phyloP scores from a whole-genome alignment of 2,888 invertebrate genomes.

The Ochlodes sylvanus region DNA sequence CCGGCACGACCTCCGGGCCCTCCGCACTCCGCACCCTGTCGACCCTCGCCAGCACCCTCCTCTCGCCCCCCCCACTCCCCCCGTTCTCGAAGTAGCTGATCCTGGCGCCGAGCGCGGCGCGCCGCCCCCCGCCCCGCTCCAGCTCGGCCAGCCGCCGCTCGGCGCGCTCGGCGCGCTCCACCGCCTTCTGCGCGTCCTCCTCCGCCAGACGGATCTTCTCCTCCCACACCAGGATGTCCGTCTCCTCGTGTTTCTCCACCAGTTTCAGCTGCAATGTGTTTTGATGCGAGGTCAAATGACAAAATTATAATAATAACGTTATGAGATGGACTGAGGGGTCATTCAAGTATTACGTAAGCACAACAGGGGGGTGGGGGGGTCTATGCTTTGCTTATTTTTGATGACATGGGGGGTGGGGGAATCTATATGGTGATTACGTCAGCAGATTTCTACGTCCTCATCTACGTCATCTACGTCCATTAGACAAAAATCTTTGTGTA shows the following conservation, averaged over 20 bases:
- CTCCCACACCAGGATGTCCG: slow-evolving; percentile 88
- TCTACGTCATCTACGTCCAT: too few species aligned
- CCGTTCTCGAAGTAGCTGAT: slow-evolving; percentile 76
- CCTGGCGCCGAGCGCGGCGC: slow-evolving; percentile 66
- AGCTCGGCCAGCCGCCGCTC: slow-evolving; percentile 53
- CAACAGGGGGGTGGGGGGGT: too few species aligned
- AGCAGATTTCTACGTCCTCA: too few species aligned
- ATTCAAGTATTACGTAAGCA: too few species aligned
- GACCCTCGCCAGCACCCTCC: slow-evolving; percentile 46
- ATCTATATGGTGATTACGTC: too few species aligned
- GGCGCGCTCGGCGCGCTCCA: slow-evolving; percentile 85
- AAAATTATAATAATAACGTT: too few species aligned
- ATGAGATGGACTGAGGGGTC: too few species aligned
- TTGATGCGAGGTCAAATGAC: too few species aligned
- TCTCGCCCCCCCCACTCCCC: slow-evolving; percentile 56
- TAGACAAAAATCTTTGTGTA: too few species aligned
- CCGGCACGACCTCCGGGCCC: neutral
- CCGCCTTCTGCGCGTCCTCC: slow-evolving; percentile 87
- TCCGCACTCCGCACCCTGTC: slow-evolving; percentile 13
- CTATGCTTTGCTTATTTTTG: neutral
- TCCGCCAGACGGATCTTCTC: slow-evolving; percentile 89
- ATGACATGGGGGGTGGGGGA: too few species aligned
- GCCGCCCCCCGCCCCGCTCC: slow-evolving; percentile 46
- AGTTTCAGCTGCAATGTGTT: slow-evolving; percentile 76
- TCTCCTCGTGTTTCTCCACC: slow-evolving; percentile 87